phyloP scores from a whole-genome alignment of 2,113 vertebrate genomes.

The Malaclemys terrapin region DNA sequence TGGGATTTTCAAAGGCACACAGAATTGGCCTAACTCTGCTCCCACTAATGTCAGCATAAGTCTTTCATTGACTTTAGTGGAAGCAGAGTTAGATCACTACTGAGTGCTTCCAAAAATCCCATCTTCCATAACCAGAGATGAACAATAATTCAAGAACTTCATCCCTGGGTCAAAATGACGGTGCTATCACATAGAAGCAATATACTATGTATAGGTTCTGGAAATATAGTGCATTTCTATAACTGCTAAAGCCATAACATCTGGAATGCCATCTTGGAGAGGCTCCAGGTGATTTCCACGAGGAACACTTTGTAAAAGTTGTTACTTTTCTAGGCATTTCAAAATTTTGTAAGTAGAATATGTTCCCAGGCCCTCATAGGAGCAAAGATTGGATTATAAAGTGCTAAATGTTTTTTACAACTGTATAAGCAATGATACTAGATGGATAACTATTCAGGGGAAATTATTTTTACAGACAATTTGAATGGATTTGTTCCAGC shows the following conservation, averaged over 20 bases:
- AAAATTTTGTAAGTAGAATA: conserved; percentile 76
- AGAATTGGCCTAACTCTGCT: not conserved
- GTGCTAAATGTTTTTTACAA: conserved; percentile 87
- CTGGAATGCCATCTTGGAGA: conserved; percentile 86
- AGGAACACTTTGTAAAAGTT: conserved; percentile 87
- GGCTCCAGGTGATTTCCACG: conserved; percentile 84
- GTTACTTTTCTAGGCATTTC: conserved; percentile 81
- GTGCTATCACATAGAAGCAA: conserved; percentile 43
- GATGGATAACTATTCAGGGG: conserved; percentile 83
- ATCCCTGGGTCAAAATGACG: conserved; percentile 45
- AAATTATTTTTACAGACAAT: conserved; percentile 87
- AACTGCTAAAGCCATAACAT: conserved; percentile 86
- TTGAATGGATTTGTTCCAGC: conserved; percentile 80
- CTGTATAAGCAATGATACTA: conserved; percentile 83
- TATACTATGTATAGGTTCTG: conserved; percentile 58
- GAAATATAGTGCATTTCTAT: conserved; percentile 65
- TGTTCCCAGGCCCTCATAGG: conserved; percentile 79
- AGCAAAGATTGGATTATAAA: conserved; percentile 87
- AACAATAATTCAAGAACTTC: conserved; percentile 21
- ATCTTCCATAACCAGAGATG: conserved; percentile 39
- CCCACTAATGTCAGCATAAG: conserved; percentile 20
- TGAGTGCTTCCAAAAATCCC: conserved; percentile 30
- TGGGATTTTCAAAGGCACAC: not conserved
- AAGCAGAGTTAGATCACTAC: not conserved
- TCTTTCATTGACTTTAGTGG: conserved; percentile 19